Conservation (phyloP, 1,140 invertebrate species). For the Drosophila nasuta region DNA sequence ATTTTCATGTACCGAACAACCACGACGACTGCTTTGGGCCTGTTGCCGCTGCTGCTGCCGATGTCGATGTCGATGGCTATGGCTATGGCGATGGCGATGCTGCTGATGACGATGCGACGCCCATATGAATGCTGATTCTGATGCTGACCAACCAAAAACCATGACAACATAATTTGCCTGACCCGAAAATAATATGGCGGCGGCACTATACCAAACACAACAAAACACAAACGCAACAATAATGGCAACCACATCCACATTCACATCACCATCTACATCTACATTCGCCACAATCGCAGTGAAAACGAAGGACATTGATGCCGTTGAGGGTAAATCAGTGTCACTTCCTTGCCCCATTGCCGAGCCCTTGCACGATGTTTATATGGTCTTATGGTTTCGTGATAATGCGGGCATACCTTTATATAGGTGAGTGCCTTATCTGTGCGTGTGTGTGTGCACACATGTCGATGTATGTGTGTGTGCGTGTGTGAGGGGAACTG, state of each 20-base stretch:
- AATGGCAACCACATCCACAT: constrained; percentile 12
- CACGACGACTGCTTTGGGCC: constrained; percentile 5
- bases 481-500: not conserved
- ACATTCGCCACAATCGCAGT: constrained; percentile 56
- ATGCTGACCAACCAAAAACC: constrained; percentile 50
- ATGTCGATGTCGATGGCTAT: constrained; percentile 15
- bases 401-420: constrained; percentile 93
- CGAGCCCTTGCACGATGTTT: constrained; percentile 91
- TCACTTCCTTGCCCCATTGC: constrained; percentile 94
- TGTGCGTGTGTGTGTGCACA: constrained; percentile 2
- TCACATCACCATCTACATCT: constrained; percentile 37
- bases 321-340: constrained; percentile 92
- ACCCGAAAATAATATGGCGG: constrained; percentile 44
- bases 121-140: constrained; percentile 3
- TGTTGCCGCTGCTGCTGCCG: constrained; percentile 27
- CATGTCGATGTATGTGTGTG: not conserved
- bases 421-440: constrained; percentile 89
- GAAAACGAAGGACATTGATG: constrained; percentile 90
- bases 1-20: constrained; percentile 63
- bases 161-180: constrained; percentile 74
- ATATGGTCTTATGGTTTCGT: constrained; percentile 96
- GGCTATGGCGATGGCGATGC: constrained; percentile 26
- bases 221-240: constrained; percentile 5
- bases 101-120: no score
- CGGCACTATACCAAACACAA: constrained; percentile 13